Evolutionary conservation across 2,888 invertebrate species (phyloP).

Genomic region (Campoletis raptor): DNA sequence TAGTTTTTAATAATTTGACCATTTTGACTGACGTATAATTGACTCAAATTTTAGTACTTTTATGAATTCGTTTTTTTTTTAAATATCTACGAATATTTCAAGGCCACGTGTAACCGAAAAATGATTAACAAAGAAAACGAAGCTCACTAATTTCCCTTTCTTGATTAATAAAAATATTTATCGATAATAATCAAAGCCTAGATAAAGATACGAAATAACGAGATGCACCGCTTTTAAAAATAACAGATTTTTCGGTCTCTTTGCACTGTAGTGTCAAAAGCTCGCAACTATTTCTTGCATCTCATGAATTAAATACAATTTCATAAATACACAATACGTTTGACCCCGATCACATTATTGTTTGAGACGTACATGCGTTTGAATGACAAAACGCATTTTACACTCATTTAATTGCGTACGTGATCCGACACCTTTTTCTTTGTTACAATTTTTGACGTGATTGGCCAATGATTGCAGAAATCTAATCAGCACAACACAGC

Average conservation of each 20-base stretch:
- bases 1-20: not conserved
- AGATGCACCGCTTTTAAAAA: not conserved
- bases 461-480: not conserved
- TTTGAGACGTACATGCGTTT: conserved; percentile 5
- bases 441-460: not conserved
- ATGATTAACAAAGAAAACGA: not conserved
- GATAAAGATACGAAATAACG: not conserved
- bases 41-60: not conserved
- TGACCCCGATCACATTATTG: conserved; percentile 59
- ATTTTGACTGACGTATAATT: not conserved
- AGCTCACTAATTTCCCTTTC: not conserved
- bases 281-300: conserved; percentile 31
- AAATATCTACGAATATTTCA: no score
- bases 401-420: not conserved
- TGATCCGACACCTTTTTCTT: not conserved
- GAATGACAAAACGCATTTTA: not conserved
- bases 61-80: not conserved
- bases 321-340: conserved; percentile 54
- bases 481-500: not conserved
- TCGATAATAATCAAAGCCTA: not conserved
- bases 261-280: not conserved
- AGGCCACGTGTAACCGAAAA: not conserved
- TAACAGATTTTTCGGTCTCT: not conserved
- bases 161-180: not conserved
- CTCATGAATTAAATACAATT: conserved; percentile 63